Evolutionary conservation across 2,797 vertebrate species (phyloP).

Genomic region (Sebastes kiyomatsui): DNA sequence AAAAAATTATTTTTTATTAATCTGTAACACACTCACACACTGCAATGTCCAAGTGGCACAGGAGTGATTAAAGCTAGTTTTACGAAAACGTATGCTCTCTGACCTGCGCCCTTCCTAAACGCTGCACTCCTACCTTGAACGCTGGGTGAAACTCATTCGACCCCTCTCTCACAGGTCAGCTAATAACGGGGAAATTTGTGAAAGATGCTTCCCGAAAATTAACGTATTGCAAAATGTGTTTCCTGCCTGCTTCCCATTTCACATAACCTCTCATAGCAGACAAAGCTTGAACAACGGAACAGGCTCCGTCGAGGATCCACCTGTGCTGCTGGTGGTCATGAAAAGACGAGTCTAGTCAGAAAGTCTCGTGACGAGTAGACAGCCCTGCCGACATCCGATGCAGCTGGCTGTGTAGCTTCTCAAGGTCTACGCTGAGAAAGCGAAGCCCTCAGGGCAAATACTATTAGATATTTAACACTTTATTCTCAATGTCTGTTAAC

Average conservation of each 20-base stretch:
- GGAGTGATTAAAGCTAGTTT: constrained; percentile 67
- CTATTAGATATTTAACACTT: constrained; percentile 40
- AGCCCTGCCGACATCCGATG: constrained; percentile 71
- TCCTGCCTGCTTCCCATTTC: constrained; percentile 76
- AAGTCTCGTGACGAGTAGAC: constrained; percentile 49
- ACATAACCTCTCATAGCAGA: constrained; percentile 66
- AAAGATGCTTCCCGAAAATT: constrained; percentile 84
- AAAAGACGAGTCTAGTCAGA: constrained; percentile 66
- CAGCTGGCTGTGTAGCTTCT: constrained; percentile 72
- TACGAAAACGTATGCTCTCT: constrained; percentile 66
- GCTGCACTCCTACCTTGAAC: constrained; percentile 78
- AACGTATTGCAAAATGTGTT: constrained; percentile 87
- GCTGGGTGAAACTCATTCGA: constrained; percentile 74
- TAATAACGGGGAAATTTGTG: constrained; percentile 83
- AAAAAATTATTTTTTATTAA: background rate
- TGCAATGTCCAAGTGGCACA: constrained; percentile 35
- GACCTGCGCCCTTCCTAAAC: constrained; percentile 75
- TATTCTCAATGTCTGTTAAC: constrained; percentile 16
- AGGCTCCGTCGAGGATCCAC: constrained; percentile 68
- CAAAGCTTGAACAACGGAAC: constrained; percentile 34
- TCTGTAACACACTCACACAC: background rate
- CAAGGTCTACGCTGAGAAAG: constrained; percentile 68
- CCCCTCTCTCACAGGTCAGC: constrained; percentile 75
- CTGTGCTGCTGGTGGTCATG: constrained; percentile 60
- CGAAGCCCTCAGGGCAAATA: constrained; percentile 42